Evolutionary conservation across 2,113 vertebrate species (phyloP).

Genomic region (Centropristis striata): DNA sequence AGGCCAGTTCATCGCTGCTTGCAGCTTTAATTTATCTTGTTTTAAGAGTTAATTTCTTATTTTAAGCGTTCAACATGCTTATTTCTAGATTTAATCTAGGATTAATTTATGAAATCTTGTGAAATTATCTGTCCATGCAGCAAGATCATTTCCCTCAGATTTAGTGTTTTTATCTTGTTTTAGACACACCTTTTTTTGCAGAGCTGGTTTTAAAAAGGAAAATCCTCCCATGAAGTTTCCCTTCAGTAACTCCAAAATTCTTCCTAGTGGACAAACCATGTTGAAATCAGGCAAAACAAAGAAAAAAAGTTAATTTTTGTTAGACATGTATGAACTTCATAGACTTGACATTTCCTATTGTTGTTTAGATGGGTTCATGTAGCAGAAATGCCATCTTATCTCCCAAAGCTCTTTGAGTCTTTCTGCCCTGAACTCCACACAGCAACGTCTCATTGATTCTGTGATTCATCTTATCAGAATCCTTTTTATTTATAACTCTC

Average conservation of each 20-base stretch:
- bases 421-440: conserved; percentile 1
- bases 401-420: not conserved
- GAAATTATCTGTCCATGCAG: too few relatives aligned
- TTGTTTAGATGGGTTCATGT: not conserved
- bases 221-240: not conserved
- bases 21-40: too few relatives aligned
- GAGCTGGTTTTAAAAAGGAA: not conserved
- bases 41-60: too few relatives aligned
- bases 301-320: not conserved
- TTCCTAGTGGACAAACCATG: not conserved
- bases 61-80: too few relatives aligned
- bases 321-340: not conserved
- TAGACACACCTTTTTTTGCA: too few relatives aligned
- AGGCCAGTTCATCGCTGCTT: too few relatives aligned
- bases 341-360: not conserved
- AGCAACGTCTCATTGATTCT: conserved; percentile 23
- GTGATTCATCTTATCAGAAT: conserved; percentile 14
- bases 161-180: too few relatives aligned
- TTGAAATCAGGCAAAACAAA: not conserved
- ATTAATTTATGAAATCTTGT: too few relatives aligned
- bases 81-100: too few relatives aligned
- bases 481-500: not conserved
- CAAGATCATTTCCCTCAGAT: too few relatives aligned
- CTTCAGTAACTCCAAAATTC: not conserved
- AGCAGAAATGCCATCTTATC: conserved; percentile 2